Evolutionary conservation across 2,888 invertebrate species (phyloP).

Genomic region (Meandrusa payeni): DNA sequence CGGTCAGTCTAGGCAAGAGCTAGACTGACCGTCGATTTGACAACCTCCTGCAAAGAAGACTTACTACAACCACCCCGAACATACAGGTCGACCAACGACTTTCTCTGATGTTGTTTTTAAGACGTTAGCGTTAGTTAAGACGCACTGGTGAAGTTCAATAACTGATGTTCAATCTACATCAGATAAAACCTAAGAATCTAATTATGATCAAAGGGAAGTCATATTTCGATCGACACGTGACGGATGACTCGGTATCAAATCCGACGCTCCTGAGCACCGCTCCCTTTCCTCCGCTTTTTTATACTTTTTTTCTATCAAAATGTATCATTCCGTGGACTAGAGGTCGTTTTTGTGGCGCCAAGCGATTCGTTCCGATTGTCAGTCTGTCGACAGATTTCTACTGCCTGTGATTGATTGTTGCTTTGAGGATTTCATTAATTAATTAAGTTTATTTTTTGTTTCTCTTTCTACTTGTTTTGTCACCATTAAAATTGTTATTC

Average conservation of each 20-base stretch:
- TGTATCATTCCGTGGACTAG: constrained; percentile 6
- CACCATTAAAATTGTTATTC: too few relatives aligned
- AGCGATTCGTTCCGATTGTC: constrained; percentile 13
- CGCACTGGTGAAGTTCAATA: too few relatives aligned
- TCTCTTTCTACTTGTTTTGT: too few relatives aligned
- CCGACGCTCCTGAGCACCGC: constrained; percentile 1
- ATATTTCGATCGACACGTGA: constrained; percentile 37
- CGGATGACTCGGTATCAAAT: constrained; percentile 27
- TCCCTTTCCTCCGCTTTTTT: constrained; percentile 7
- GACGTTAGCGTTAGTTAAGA: too few relatives aligned
- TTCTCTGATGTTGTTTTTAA: too few relatives aligned
- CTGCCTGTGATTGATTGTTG: constrained; percentile 17
- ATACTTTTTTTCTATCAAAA: constrained; percentile 14
- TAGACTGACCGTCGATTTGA: too few relatives aligned
- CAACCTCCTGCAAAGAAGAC: too few relatives aligned
- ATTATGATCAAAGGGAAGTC: constrained; percentile 22
- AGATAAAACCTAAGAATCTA: background rate
- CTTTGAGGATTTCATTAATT: constrained; percentile 18
- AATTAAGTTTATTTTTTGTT: too few relatives aligned
- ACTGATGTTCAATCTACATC: too few relatives aligned
- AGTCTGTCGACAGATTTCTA: constrained; percentile 19
- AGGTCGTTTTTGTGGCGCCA: constrained; percentile 20
- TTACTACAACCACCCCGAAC: too few relatives aligned
- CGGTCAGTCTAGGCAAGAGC: too few relatives aligned
- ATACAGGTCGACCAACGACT: too few relatives aligned